Base-by-base conservation (phyloP, 2,888 invertebrate genomes). In the Lampropteryx suffumata region DNA sequence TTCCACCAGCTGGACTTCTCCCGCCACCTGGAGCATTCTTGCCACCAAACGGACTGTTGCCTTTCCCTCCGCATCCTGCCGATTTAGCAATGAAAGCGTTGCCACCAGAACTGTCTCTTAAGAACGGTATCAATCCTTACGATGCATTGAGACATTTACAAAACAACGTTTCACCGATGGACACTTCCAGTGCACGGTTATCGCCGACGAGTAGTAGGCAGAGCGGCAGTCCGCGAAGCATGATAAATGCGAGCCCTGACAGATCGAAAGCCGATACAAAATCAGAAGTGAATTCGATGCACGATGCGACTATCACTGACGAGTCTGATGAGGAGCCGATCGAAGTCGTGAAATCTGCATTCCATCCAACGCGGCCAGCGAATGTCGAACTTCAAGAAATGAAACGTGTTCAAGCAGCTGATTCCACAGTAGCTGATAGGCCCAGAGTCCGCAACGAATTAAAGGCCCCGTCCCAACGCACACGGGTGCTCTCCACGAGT, bases 311-410 rank as follows among this genome's bases (percentile, higher is more conserved):
- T 0, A 91, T 91, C 55, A 92, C 93, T 3, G 93, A 92, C 50
- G 92, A 92, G 55, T 93, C 94, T 0, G 94, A 94, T 36, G 94
- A 94, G 51, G 94, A 94, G 68, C 93, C 93, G 48, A 94, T 94
- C 64, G 95, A 94, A 69, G 95, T 95, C 14, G 95, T 95, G 0
- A 94, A 93, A 66, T 95, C 95, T 0, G 95, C 95, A 1, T 95
- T 94, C 78, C 93, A 94, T 39, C 94, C 94, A 13, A 93, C 94
- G 43, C 85, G 91, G 57, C 92, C 92, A 0, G 92, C 92, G 52
- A 92, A 90, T 62, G 82, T 92, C 1, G 84, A 92, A 58, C 69
- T 92, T 24, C 92, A 92, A 62, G 91, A 90, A 68, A 84, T 90
- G 82, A 87, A 85, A 69, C 80, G 85, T 62, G 84, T 85, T 2